Percentiles rank a stretch among this genome's conserved stretches.
These are phyloP conservation scores for Perca flavescens DNA, from an alignment of 2,113 vertebrate genomes.

Conservation along the genomic window DNA sequence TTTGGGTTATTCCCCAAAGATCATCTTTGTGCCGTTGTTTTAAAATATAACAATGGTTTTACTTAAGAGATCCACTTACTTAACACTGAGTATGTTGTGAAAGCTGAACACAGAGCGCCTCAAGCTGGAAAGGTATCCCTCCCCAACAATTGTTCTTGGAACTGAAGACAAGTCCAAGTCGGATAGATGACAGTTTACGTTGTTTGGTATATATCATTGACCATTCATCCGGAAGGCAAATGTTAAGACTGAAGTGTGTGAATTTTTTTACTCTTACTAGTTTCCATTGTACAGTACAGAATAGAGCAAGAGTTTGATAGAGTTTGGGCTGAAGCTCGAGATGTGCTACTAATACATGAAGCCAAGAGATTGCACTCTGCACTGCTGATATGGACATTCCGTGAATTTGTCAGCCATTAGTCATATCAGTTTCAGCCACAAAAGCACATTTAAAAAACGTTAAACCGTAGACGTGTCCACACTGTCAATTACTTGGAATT, in stretches of 20 bases:
- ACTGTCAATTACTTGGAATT: no score
- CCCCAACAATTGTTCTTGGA: neutral
- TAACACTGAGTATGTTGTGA: neutral
- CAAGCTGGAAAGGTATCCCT: slow-evolving; percentile 3
- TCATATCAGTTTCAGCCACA: no score
- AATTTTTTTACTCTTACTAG: neutral
- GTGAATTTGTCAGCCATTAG: neutral
- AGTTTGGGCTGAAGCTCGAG: neutral
- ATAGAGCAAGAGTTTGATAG: no score
- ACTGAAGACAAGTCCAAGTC: neutral
- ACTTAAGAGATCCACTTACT: neutral
- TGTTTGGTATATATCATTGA: neutral
- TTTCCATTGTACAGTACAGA: neutral
- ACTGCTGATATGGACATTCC: neutral
- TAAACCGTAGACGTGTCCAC: no score
- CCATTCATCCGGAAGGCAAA: neutral
- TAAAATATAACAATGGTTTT: neutral
- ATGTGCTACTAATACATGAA: neutral
- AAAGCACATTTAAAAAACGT: no score
- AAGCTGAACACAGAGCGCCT: slow-evolving; percentile 22
- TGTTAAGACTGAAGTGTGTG: neutral
- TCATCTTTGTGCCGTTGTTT: neutral
- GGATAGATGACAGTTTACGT: neutral
- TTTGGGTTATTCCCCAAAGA: neutral
- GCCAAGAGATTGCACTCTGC: neutral